Conservation (phyloP, 1,140 invertebrate species). For the Drosophila paulistorum region DNA sequence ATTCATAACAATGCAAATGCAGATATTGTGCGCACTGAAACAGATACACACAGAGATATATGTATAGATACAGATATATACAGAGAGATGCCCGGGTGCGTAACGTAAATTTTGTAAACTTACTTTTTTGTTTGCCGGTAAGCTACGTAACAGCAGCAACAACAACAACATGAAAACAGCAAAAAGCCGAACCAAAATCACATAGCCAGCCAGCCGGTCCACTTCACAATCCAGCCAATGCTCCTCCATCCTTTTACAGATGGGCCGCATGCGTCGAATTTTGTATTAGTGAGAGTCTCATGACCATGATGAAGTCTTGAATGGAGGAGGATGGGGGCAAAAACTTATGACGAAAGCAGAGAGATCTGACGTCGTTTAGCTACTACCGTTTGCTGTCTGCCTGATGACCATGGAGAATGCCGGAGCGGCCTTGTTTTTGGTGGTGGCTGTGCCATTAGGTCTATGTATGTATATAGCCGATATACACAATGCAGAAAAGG, state of each 20-base stretch:
- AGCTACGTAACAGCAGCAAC: conserved; percentile 7
- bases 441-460: conserved; percentile 19
- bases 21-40: background rate
- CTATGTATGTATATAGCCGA: background rate
- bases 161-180: conserved; percentile 18
- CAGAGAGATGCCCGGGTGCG: conserved; percentile 52
- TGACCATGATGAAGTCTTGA: background rate
- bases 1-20: conserved; percentile 3
- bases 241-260: background rate
- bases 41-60: background rate
- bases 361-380: conserved; percentile 27
- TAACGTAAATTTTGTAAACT: conserved; percentile 55
- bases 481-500: background rate
- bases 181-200: conserved; percentile 14
- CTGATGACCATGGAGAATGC: conserved; percentile 55
- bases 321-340: background rate
- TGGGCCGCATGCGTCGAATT: conserved; percentile 12
- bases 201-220: conserved; percentile 13
- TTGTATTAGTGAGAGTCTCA: conserved; percentile 1
- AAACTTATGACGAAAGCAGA: conserved; percentile 48
- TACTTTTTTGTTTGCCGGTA: conserved; percentile 45
- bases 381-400: conserved; percentile 51
- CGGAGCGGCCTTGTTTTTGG: conserved; percentile 26
- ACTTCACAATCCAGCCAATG: background rate
- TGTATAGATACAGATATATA: conserved; percentile 41